These are phyloP conservation scores for Cassiopea xamachana DNA, from an alignment of 30 jellyfish, hydroid and myxozoan species.

Conservation along the genomic window DNA sequence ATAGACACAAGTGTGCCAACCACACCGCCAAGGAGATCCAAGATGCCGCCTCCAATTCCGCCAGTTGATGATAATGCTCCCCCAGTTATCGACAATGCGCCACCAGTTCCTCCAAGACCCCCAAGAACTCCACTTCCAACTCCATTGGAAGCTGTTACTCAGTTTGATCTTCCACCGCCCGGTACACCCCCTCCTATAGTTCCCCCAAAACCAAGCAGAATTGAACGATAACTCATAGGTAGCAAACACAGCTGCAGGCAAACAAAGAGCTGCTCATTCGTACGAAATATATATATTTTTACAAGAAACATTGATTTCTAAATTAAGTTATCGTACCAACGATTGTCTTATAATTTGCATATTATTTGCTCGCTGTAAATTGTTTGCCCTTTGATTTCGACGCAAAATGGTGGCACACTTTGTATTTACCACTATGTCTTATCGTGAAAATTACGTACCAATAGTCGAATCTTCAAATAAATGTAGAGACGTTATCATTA, in stretches of 20 bases:
- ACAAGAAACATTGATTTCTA: background rate
- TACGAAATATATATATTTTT: background rate
- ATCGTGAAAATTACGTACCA: no score
- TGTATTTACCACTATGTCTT: no score
- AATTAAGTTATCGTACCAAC: background rate
- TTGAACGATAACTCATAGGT: constrained; percentile 19
- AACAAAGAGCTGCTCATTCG: background rate
- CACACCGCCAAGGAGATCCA: constrained; percentile 36
- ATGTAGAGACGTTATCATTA: no score
- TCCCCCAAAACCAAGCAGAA: constrained; percentile 79
- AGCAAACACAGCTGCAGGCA: background rate
- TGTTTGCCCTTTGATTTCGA: background rate
- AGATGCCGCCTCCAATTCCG: constrained; percentile 62
- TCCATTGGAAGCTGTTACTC: constrained; percentile 45
- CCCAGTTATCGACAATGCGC: constrained; percentile 55
- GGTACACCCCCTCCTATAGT: constrained; percentile 86
- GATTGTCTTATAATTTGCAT: background rate
- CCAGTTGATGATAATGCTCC: background rate
- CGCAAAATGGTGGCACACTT: background rate
- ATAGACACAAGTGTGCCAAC: constrained; percentile 21
- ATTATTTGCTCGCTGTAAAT: background rate
- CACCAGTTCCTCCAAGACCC: constrained; percentile 90
- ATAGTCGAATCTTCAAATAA: no score
- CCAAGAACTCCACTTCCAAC: constrained; percentile 77
- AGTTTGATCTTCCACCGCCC: constrained; percentile 77